Percentiles rank a stretch among this genome's conserved stretches.
phyloP scores from a whole-genome alignment of 2,797 vertebrate genomes.

The Pelochelys cantorii region DNA sequence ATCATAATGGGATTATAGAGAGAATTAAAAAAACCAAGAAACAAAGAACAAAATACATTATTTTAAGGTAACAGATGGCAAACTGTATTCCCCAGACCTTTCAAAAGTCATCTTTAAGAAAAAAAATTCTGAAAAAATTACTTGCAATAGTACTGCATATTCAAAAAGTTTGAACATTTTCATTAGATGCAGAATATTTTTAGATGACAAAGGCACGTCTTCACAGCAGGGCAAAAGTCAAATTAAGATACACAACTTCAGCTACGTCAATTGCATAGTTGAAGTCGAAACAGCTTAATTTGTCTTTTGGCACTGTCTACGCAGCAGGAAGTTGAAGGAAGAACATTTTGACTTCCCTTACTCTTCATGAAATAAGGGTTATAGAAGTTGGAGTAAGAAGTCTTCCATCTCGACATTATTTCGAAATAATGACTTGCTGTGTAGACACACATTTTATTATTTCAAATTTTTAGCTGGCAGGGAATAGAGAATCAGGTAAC shows the following conservation, averaged over 20 bases:
- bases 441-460: no score
- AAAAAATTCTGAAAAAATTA: not conserved
- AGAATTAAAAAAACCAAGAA: not conserved
- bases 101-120: slow-evolving; percentile 15
- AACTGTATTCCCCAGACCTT: not conserved
- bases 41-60: not conserved
- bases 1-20: not conserved
- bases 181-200: not conserved
- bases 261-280: no score
- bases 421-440: no score
- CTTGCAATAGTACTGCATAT: not conserved
- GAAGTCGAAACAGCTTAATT: no score
- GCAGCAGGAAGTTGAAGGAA: no score
- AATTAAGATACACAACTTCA: no score
- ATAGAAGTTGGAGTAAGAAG: no score
- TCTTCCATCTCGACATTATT: no score
- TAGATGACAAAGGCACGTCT: not conserved
- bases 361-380: no score
- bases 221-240: no score
- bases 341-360: no score
- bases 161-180: not conserved
- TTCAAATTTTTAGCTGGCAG: not conserved
- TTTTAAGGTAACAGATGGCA: slow-evolving; percentile 36
- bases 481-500: not conserved
- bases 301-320: no score